These are phyloP conservation scores for Corythornis vintsioides DNA, from an alignment of 2,113 vertebrate genomes.

Conservation along the genomic window DNA sequence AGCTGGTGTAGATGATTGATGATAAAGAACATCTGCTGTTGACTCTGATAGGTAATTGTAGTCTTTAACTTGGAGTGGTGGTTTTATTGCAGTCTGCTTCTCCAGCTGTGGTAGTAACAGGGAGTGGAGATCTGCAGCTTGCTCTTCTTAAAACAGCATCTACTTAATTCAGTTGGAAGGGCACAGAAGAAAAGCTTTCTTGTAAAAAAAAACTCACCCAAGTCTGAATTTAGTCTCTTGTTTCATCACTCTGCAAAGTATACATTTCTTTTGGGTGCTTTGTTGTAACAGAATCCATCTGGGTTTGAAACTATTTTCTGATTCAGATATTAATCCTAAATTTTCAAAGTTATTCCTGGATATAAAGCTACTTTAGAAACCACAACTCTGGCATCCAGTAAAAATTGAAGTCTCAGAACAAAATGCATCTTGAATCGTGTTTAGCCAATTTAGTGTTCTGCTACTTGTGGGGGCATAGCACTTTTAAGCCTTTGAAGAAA, in stretches of 20 bases:
- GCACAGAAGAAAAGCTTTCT: background rate
- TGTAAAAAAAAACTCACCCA: background rate
- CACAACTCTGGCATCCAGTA: background rate
- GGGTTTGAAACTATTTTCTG: background rate
- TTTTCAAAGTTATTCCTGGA: background rate
- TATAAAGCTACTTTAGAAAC: background rate
- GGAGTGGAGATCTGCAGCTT: background rate
- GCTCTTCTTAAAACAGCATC: background rate
- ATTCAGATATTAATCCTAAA: background rate
- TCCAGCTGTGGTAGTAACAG: background rate
- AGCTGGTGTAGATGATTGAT: background rate
- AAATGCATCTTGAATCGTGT: background rate
- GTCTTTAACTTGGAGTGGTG: background rate
- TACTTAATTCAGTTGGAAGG: background rate
- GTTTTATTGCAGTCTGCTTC: background rate
- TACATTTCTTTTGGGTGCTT: background rate
- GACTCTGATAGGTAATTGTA: background rate
- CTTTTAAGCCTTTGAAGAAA: background rate
- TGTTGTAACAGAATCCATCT: background rate
- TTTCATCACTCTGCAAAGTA: background rate
- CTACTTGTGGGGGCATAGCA: background rate
- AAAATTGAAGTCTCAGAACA: background rate
- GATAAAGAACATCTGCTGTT: background rate
- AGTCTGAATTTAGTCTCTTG: background rate
- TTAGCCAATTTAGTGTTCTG: background rate